Evolutionary conservation across 2,888 invertebrate genomes (phyloP).

Genomic region (Hyalella azteca): DNA sequence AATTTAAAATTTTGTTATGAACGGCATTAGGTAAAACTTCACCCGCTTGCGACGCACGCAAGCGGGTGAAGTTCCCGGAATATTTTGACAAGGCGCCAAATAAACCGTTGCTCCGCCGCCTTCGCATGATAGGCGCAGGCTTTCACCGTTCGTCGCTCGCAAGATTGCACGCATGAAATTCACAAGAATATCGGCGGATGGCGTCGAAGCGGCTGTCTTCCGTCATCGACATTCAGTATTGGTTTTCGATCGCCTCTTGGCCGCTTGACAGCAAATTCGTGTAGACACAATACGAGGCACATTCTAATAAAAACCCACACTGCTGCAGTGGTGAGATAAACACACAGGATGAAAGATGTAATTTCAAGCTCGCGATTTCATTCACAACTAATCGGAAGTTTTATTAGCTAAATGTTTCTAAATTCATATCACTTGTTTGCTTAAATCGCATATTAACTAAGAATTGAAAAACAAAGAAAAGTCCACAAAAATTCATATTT

Average conservation of each 20-base stretch:
- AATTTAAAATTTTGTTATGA: no score
- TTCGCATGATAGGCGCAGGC: slow-evolving; percentile 21
- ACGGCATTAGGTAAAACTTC: no score
- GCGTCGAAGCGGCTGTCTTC: not conserved
- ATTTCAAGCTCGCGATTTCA: no score
- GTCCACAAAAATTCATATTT: no score
- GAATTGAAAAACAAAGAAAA: no score
- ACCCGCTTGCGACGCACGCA: no score
- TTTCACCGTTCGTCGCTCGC: not conserved
- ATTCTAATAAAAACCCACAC: not conserved
- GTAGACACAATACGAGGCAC: slow-evolving; percentile 20
- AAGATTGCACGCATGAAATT: slow-evolving; percentile 4
- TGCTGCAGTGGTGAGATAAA: not conserved
- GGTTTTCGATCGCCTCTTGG: slow-evolving; percentile 24
- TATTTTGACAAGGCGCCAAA: not conserved
- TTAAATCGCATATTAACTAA: no score
- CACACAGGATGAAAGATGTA: no score
- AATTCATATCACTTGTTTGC: no score
- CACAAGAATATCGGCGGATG: not conserved
- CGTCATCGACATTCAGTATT: slow-evolving; percentile 15
- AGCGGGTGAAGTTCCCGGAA: no score
- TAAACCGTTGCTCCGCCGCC: not conserved
- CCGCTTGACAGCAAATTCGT: slow-evolving; percentile 11
- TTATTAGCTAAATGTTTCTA: no score
- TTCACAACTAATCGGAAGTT: no score